A percentile compares a stretch with the other conserved stretches of the same genome.
These are phyloP conservation scores for Poeciliopsis retropinna DNA, from an alignment of 2,113 vertebrate species.

Conservation along the genomic window DNA sequence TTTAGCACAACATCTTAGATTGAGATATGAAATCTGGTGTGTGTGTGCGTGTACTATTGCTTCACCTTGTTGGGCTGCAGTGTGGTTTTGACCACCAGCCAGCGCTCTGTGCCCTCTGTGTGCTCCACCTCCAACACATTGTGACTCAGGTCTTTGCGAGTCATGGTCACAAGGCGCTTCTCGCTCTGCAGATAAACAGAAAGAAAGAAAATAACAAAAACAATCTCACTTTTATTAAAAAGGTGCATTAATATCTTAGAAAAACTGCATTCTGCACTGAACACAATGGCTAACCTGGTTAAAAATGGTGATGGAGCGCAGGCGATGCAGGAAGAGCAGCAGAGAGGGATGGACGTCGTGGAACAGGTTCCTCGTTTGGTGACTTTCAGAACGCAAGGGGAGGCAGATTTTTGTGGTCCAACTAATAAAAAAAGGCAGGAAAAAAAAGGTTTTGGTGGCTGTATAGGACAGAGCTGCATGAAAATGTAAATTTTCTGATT, in stretches of 20 bases:
- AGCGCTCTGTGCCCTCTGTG: slow-evolving; percentile 75
- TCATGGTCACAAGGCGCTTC: slow-evolving; percentile 75
- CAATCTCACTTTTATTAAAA: fast-evolving
- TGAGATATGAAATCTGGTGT: not conserved
- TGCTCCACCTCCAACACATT: slow-evolving; percentile 80
- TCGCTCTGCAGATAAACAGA: slow-evolving; percentile 63
- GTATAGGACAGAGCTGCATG: not conserved
- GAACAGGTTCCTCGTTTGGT: slow-evolving; percentile 82
- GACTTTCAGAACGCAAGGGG: slow-evolving; percentile 78
- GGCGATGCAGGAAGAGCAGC: slow-evolving; percentile 83
- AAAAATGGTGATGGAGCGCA: slow-evolving; percentile 80
- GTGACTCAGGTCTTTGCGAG: slow-evolving; percentile 76
- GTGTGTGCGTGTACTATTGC: not conserved
- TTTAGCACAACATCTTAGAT: too few relatives aligned
- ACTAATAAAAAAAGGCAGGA: slow-evolving; percentile 46
- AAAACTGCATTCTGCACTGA: not conserved
- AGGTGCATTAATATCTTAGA: not conserved
- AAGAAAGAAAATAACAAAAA: not conserved
- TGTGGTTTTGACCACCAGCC: slow-evolving; percentile 80
- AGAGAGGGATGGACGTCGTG: slow-evolving; percentile 83
- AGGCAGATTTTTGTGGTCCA: slow-evolving; percentile 84
- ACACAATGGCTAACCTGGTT: slow-evolving; percentile 66
- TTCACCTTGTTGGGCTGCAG: slow-evolving; percentile 76
- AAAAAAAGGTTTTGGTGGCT: slow-evolving; percentile 2
- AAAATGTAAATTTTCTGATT: not conserved